A percentile compares a stretch with the other conserved stretches of the same genome.
phyloP scores from a whole-genome alignment of 1,140 invertebrate genomes.

The Bombus pascuorum region DNA sequence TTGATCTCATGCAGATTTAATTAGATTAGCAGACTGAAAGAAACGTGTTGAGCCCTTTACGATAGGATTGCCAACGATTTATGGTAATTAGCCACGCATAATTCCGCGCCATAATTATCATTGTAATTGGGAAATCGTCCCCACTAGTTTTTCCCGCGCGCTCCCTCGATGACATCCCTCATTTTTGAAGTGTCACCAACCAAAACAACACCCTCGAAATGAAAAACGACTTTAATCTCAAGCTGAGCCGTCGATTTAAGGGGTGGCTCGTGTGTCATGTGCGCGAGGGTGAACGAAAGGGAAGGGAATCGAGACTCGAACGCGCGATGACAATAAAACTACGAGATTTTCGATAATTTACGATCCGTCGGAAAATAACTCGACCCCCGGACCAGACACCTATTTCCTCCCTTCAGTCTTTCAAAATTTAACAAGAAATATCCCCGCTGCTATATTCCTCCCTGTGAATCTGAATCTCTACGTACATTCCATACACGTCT shows the following conservation, averaged over 20 bases:
- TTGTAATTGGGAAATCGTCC: constrained; percentile 43
- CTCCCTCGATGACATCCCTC: constrained; percentile 12
- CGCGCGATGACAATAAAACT: constrained; percentile 38
- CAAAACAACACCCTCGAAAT: constrained; percentile 56
- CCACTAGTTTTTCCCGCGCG: not conserved
- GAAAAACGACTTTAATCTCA: constrained; percentile 67
- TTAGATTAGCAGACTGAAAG: not conserved
- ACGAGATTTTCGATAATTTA: constrained; percentile 38
- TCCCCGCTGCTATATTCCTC: not conserved
- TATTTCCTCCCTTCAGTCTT: not conserved
- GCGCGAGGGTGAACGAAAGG: constrained; percentile 38
- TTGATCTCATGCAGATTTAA: not conserved
- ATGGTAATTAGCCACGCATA: constrained; percentile 10
- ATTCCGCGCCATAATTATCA: constrained; percentile 17
- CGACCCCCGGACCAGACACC: not conserved
- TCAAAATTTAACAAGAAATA: not conserved
- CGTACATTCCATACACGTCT: not conserved
- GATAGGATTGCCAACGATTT: not conserved
- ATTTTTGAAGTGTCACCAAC: constrained; percentile 55
- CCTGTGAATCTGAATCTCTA: not conserved
- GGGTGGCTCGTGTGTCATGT: constrained; percentile 56
- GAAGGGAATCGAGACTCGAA: constrained; percentile 25
- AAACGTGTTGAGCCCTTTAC: not conserved
- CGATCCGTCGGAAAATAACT: constrained; percentile 7
- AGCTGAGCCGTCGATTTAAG: constrained; percentile 51